Conservation (phyloP, 1,140 invertebrate species). For the Lamellibrachia luymesi region DNA sequence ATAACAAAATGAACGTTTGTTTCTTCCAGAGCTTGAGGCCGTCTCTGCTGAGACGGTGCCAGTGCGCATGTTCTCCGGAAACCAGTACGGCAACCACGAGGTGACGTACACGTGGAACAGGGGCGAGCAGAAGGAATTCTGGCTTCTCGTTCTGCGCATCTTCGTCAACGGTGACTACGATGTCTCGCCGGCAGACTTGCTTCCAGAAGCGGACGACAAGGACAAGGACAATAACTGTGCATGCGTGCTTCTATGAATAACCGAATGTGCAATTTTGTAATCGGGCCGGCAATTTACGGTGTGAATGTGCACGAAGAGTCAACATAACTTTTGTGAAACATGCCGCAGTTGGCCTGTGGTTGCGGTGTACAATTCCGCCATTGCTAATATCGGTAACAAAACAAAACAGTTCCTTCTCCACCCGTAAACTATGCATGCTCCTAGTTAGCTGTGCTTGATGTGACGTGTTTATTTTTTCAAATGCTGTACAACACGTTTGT, state of each 20-base stretch:
- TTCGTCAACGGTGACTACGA: constrained; percentile 26
- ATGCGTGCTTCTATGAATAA: background rate
- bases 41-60: constrained; percentile 24
- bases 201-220: background rate
- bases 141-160: constrained; percentile 28
- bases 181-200: constrained; percentile 18
- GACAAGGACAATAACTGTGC: background rate
- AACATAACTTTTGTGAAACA: background rate
- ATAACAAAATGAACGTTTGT: background rate
- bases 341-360: too few species aligned
- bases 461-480: background rate
- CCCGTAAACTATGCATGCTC: background rate
- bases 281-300: background rate
- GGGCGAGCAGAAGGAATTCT: constrained; percentile 29
- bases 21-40: constrained; percentile 22
- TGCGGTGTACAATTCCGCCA: background rate
- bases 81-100: constrained; percentile 30
- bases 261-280: background rate
- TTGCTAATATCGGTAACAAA: background rate
- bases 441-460: background rate
- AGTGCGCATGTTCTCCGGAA: constrained; percentile 28
- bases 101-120: constrained; percentile 31
- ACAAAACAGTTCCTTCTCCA: background rate
- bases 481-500: background rate
- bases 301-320: background rate